Percentiles rank a stretch among this genome's conserved stretches.
Conservation (phyloP, 53 echinoderm and acorn worm genomes). For the Astropecten irregularis region DNA sequence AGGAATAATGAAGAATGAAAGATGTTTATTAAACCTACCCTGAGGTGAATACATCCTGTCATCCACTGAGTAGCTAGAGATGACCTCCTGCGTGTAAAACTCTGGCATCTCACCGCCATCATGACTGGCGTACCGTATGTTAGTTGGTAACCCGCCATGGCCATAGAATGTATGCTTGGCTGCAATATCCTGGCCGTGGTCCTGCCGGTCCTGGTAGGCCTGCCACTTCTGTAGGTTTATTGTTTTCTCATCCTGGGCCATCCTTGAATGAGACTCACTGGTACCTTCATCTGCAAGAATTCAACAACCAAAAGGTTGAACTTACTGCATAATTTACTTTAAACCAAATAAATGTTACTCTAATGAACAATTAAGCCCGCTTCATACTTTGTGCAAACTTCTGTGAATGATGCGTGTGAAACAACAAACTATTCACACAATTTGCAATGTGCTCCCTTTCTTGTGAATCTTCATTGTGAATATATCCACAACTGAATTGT, state of each 20-base stretch:
- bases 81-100: constrained; percentile 79
- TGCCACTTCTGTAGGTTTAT: constrained; percentile 78
- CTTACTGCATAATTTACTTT: too few relatives aligned
- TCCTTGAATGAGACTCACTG: background rate
- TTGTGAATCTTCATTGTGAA: too few relatives aligned
- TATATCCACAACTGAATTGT: too few relatives aligned
- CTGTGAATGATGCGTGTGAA: too few relatives aligned
- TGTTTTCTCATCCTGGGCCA: constrained; percentile 53
- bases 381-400: too few relatives aligned
- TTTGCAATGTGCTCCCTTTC: too few relatives aligned
- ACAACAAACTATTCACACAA: too few relatives aligned
- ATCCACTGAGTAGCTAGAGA: constrained; percentile 64
- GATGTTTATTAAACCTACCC: too few relatives aligned
- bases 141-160: constrained; percentile 55
- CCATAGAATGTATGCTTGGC: constrained; percentile 62
- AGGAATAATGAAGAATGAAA: too few relatives aligned
- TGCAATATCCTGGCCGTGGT: constrained; percentile 62
- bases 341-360: too few relatives aligned
- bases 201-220: constrained; percentile 71
- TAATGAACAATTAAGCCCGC: too few relatives aligned
- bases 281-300: background rate
- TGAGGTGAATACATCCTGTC: constrained; percentile 5
- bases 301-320: too few relatives aligned
- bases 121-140: constrained; percentile 58
- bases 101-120: constrained; percentile 83